A percentile compares a stretch with the other conserved stretches of the same genome.
These are phyloP conservation scores for Aurelia aurita complex sp. Pacific DNA, from an alignment of 30 jellyfish, hydroid and myxozoan species.

Conservation along the genomic window DNA sequence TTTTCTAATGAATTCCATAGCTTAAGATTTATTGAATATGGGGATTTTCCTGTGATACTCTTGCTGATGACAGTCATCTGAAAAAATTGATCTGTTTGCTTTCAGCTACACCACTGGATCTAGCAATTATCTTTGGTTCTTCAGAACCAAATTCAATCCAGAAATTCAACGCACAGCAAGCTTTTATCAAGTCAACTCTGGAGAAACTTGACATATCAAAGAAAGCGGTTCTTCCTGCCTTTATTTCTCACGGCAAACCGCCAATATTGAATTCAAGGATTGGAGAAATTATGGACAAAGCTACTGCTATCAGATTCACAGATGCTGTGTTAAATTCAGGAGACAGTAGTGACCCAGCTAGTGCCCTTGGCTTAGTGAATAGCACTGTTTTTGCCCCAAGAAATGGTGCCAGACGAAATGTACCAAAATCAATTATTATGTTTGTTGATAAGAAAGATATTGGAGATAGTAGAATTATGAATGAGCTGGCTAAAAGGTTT, in stretches of 20 bases:
- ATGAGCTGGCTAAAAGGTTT: slow-evolving; percentile 65
- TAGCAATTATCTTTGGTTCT: slow-evolving; percentile 65
- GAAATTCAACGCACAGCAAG: slow-evolving; percentile 55
- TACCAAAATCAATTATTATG: slow-evolving; percentile 73
- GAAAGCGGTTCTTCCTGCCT: slow-evolving; percentile 36
- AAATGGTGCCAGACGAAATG: slow-evolving; percentile 79
- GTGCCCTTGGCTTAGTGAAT: slow-evolving; percentile 70
- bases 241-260: slow-evolving; percentile 55
- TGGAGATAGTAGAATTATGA: slow-evolving; percentile 42
- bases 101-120: slow-evolving; percentile 28
- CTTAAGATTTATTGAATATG: no score
- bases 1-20: no score
- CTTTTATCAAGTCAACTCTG: slow-evolving; percentile 24
- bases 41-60: no score
- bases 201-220: slow-evolving; percentile 35
- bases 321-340: slow-evolving; percentile 10
- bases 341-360: slow-evolving; percentile 47
- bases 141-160: slow-evolving; percentile 41
- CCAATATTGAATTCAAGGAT: slow-evolving; percentile 30
- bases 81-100: background rate
- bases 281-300: slow-evolving; percentile 28
- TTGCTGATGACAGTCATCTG: no score
- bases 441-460: slow-evolving; percentile 69
- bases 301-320: background rate
- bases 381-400: slow-evolving; percentile 59